phyloP scores from a whole-genome alignment of 2,797 vertebrate genomes.

The Mus caroli region DNA sequence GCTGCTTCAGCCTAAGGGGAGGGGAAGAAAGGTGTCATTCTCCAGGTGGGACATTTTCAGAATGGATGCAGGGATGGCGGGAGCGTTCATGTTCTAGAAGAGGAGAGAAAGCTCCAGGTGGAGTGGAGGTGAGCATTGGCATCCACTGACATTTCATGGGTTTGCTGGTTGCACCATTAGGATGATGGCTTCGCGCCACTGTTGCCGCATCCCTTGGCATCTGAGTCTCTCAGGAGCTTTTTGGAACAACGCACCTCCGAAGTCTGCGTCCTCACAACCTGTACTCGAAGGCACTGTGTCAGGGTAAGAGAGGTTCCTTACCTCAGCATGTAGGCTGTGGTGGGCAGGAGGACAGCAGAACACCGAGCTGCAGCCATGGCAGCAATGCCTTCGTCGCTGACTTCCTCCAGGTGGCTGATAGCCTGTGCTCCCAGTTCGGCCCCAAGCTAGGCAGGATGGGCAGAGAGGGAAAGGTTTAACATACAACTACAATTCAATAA shows the following conservation, averaged over 20 bases:
- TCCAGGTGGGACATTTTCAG: not conserved
- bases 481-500: not conserved
- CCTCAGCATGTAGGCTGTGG: constrained; percentile 98
- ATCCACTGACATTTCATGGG: too few species aligned
- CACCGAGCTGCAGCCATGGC: constrained; percentile 93
- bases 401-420: constrained; percentile 98
- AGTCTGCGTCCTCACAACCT: not conserved
- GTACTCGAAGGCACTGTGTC: not conserved
- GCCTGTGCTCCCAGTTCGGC: constrained; percentile 92
- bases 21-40: not conserved
- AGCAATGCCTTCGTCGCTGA: constrained; percentile 94
- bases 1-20: constrained; percentile 93
- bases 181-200: not conserved
- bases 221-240: not conserved
- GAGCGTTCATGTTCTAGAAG: not conserved
- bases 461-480: constrained; percentile 52
- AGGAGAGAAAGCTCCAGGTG: constrained; percentile 1
- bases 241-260: not conserved
- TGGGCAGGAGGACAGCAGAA: constrained; percentile 95
- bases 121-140: not conserved
- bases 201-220: not conserved
- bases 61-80: not conserved
- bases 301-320: constrained; percentile 77
- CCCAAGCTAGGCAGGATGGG: constrained; percentile 88
- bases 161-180: not conserved